These are phyloP conservation scores for Galerucella pusilla DNA, from an alignment of 2,888 invertebrate species.

Conservation along the genomic window DNA sequence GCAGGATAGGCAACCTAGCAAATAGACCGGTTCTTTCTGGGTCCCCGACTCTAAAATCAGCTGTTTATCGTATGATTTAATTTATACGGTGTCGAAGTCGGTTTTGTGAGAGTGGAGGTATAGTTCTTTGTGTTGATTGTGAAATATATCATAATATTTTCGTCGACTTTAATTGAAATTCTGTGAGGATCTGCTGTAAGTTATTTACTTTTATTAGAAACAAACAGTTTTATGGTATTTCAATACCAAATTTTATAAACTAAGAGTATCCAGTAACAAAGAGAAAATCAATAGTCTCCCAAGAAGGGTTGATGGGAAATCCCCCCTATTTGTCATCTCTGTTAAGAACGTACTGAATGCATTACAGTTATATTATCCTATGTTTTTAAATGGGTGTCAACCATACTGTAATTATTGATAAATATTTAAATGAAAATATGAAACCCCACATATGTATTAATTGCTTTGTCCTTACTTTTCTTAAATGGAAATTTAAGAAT, in stretches of 20 bases:
- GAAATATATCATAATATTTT: constrained; percentile 18
- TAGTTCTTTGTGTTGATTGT: constrained; percentile 28
- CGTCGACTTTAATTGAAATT: constrained; percentile 7
- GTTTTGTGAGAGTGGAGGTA: constrained; percentile 29
- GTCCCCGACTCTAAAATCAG: constrained; percentile 8
- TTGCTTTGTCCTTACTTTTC: too few species aligned
- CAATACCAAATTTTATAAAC: not conserved
- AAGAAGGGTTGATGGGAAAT: constrained; percentile 10
- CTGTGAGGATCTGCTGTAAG: constrained; percentile 11
- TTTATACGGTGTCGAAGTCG: not conserved
- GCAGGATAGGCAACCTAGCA: constrained; percentile 20
- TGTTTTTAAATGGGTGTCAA: not conserved
- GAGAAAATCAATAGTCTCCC: constrained; percentile 15
- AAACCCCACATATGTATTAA: too few species aligned
- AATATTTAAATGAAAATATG: not conserved
- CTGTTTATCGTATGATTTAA: constrained; percentile 29
- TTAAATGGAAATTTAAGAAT: too few species aligned
- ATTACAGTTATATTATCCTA: not conserved
- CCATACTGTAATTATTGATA: not conserved
- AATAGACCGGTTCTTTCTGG: constrained; percentile 11
- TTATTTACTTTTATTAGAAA: not conserved
- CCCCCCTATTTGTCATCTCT: not conserved
- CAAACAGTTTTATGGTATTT: not conserved
- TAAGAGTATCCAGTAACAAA: not conserved
- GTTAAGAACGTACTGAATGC: not conserved